phyloP scores from a whole-genome alignment of 2,888 invertebrate genomes.

The Drosophila kambysellisi region DNA sequence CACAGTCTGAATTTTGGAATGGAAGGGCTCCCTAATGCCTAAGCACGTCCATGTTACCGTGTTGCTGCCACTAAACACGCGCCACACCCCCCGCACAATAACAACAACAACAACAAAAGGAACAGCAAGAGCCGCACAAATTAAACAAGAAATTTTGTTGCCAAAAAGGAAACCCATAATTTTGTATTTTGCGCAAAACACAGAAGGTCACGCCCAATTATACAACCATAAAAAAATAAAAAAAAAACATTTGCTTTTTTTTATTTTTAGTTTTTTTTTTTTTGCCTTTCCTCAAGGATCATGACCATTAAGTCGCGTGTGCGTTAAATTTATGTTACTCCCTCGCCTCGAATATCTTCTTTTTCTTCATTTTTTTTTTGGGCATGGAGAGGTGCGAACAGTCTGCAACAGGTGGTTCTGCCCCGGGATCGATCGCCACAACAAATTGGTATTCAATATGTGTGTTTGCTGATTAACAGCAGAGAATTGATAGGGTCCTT shows the following conservation, averaged over 20 bases:
- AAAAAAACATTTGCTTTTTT: constrained; percentile 22
- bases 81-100: constrained; percentile 63
- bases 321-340: constrained; percentile 71
- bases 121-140: constrained; percentile 31
- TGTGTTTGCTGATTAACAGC: constrained; percentile 26
- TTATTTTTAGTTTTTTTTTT: constrained; percentile 4
- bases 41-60: constrained; percentile 69
- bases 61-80: constrained; percentile 75
- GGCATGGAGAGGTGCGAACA: constrained; percentile 65
- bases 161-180: constrained; percentile 72
- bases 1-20: constrained; percentile 31
- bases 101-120: not conserved
- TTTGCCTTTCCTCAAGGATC: constrained; percentile 39
- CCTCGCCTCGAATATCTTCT: constrained; percentile 47
- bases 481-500: constrained; percentile 22
- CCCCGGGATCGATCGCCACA: constrained; percentile 45
- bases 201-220: constrained; percentile 67
- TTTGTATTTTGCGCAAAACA: constrained; percentile 76
- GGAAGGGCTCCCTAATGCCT: constrained; percentile 76
- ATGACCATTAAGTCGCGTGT: constrained; percentile 65
- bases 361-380: constrained; percentile 20
- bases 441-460: constrained; percentile 66
- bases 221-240: constrained; percentile 16
- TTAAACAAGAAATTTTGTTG: constrained; percentile 52
- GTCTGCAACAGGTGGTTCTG: constrained; percentile 63